A percentile compares a stretch with the other conserved stretches of the same genome.
Evolutionary conservation across 1,140 invertebrate species (phyloP).

Genomic region (Octopus sinensis): DNA sequence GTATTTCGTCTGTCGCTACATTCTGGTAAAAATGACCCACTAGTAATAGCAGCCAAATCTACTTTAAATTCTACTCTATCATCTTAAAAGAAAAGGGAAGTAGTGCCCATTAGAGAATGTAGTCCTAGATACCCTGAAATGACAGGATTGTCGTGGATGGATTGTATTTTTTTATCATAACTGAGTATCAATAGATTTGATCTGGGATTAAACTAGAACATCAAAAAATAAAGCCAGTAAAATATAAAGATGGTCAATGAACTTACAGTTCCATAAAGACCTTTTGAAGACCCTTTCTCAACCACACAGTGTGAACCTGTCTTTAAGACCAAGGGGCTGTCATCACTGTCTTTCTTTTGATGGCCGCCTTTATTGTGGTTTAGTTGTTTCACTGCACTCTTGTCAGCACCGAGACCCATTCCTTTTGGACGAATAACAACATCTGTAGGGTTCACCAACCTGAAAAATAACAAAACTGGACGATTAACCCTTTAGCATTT

Average conservation of each 20-base stretch:
- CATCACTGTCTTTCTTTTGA: constrained; percentile 26
- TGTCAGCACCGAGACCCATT: constrained; percentile 81
- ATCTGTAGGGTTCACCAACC: constrained; percentile 60
- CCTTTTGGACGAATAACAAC: constrained; percentile 79
- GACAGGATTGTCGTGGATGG: no score
- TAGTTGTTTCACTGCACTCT: constrained; percentile 32
- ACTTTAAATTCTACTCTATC: no score
- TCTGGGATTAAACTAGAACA: neutral
- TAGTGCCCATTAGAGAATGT: no score
- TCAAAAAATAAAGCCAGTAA: neutral
- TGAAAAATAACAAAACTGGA: constrained; percentile 38
- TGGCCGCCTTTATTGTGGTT: constrained; percentile 29
- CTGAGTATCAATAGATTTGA: no score
- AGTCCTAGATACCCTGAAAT: no score
- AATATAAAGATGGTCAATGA: neutral
- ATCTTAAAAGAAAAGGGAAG: no score
- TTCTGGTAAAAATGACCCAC: no score
- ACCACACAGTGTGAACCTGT: constrained; percentile 50
- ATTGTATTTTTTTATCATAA: no score
- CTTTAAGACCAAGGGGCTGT: constrained; percentile 36
- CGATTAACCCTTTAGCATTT: no score
- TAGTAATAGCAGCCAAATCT: no score
- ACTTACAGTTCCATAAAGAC: constrained; percentile 74
- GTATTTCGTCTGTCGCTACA: no score
- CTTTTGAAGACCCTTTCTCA: constrained; percentile 63